Base-by-base conservation (phyloP, 2,113 vertebrate genomes). In the Cricetomys ansorgei region DNA sequence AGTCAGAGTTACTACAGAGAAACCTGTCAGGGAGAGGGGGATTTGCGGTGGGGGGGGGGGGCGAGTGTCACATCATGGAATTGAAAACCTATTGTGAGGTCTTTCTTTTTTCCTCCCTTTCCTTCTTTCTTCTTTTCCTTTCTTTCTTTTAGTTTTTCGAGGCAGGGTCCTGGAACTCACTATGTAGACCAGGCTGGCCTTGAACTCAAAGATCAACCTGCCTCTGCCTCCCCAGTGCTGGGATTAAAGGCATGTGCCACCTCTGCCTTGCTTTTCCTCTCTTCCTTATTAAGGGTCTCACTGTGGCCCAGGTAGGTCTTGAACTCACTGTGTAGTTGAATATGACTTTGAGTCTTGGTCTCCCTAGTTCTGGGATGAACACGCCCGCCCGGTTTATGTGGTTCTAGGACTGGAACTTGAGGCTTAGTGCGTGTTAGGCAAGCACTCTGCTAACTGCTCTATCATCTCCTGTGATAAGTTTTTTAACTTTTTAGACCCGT, bases 41-140 rank as follows among this genome's bases (percentile, higher is more conserved):
- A n/a, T n/a, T n/a, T n/a, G n/a, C n/a, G n/a, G n/a, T n/a, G n/a
- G n/a, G n/a, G n/a, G n/a, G n/a, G n/a, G n/a, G n/a, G n/a, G n/a
- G n/a, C n/a, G n/a, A n/a, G 7, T 80, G n/a, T 94, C 72, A 45
- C 27, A 55, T 92, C 83, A 76, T 27, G 91, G 62, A 86, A 93
- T 70, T 76, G n/a, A 45, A 91, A 93, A 88, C 77, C 59, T 80
- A 17, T 92, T 45, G 40, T 3, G 6, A 87, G 72, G 50, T n/a
- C 62, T 85, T 85, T 86, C 59, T 21, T 67, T 65, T 65, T 86
- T 85, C 62, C 50, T 81, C 43, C 25, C 12, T 64, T 31, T 27
- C 23, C 3, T 84, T 8, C 16, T 34, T 23, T 64, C 27, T 31
- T 37, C 2, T 16, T 16, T 16, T 75, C n/a, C n/a, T 31, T 4